Evolutionary conservation across 2,113 vertebrate genomes (phyloP).

Genomic region (Erythrocercus mccallii): DNA sequence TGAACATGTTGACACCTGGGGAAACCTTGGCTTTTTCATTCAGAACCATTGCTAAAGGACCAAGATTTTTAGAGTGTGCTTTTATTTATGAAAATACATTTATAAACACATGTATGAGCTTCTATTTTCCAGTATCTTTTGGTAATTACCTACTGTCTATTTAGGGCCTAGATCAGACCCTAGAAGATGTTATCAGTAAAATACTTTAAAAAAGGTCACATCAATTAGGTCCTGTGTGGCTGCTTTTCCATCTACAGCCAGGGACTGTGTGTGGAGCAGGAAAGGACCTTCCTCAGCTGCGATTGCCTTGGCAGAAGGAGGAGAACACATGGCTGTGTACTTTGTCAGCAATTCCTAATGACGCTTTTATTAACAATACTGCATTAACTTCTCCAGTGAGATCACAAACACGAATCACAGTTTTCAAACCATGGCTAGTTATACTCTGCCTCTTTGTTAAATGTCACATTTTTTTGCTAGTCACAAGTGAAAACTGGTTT

Average conservation of each 20-base stretch:
- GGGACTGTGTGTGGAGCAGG: background rate
- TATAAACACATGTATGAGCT: background rate
- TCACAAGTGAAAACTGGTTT: background rate
- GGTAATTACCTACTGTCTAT: background rate
- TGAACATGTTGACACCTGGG: rapidly evolving
- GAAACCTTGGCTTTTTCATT: background rate
- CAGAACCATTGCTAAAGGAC: background rate
- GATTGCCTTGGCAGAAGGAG: background rate
- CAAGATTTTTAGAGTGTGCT: background rate
- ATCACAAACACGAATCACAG: background rate
- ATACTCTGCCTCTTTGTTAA: background rate
- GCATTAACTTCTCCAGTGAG: background rate
- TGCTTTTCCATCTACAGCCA: background rate
- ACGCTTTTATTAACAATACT: background rate
- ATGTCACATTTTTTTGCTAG: background rate
- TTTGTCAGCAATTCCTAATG: background rate
- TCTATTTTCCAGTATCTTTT: background rate
- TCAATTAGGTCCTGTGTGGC: background rate
- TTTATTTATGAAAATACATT: background rate
- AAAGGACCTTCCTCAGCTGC: background rate
- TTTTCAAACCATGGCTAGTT: background rate
- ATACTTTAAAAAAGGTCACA: background rate
- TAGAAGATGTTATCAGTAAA: background rate
- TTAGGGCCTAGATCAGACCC: background rate
- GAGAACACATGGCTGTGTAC: background rate